Evolutionary conservation across 2,797 vertebrate species (phyloP), one percentile per base, ranked within the genome.

Genomic region (Lutra lutra): DNA sequence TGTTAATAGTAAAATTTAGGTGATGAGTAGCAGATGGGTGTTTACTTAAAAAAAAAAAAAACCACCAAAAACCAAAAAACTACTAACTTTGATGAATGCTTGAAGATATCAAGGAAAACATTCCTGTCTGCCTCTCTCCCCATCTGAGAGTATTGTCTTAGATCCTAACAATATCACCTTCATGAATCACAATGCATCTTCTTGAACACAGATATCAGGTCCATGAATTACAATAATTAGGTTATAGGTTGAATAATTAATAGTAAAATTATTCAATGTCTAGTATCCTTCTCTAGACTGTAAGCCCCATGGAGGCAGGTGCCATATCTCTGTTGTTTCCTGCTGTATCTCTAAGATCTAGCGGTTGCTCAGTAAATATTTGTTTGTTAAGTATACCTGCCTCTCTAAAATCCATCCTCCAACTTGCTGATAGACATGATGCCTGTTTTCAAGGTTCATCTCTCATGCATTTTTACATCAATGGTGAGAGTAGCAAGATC

Each of bases 401-500:
- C 25, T 48, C 29, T 79, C 68, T 15, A 2, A 29, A 46, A 85
- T 38, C 40, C 13, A 83, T 86, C 43, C 4, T 77, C 87, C 7
- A 56, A 3, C 79, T 89, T 38, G 35, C 40, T 43, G 3, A 32
- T 5, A 80, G 82, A 82, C 62, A 68, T 0, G 21, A 20, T 78
- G 32, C 12, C 54, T 86, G 77, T 90, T 89, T 80, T 73, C 40
- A 54, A 97, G 97, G 38, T 96, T 86, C 56, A 90, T 46, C 60
- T 97, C 90, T 82, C 95, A 89, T n/a, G 82, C 8, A 85, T 90
- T 95, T 83, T 77, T 54, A 79, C 60, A 87, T 93, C 92, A 96
- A 64, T 70, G 92, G 94, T 9, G 77, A 95, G 89, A 97, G 72
- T 60, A 78, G 66, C 79, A 94, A 95, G 86, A 94, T 85, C 78